phyloP scores from a whole-genome alignment of 2,113 vertebrate genomes.

The Diadophis punctatus region DNA sequence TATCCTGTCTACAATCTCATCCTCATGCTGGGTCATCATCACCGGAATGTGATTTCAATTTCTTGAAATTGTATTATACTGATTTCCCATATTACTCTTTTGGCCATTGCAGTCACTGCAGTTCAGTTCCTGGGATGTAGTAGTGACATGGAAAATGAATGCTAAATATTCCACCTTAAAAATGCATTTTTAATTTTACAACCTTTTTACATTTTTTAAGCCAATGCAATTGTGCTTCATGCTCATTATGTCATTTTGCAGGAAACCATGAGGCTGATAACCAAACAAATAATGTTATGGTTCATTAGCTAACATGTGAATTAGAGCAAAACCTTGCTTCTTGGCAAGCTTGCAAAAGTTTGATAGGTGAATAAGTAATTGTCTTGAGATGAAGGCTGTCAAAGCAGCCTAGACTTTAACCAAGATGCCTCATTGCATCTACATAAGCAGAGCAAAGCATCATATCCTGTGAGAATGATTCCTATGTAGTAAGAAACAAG shows the following conservation, averaged over 20 bases:
- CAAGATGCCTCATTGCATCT: background rate
- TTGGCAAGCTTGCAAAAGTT: background rate
- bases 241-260: background rate
- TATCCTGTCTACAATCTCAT: background rate
- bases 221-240: background rate
- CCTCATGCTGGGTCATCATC: background rate
- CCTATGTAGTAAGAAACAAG: background rate
- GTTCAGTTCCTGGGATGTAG: background rate
- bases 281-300: background rate
- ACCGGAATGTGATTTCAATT: background rate
- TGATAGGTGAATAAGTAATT: background rate
- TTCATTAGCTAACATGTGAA: background rate
- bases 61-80: background rate
- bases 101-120: background rate
- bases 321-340: background rate
- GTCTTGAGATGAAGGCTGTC: background rate
- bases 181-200: background rate
- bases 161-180: background rate
- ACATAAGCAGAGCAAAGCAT: background rate
- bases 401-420: slow-evolving; percentile 5
- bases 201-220: background rate
- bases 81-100: background rate
- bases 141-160: background rate
- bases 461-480: slow-evolving; percentile 1
- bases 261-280: background rate